A percentile compares a stretch with the other conserved stretches of the same genome.
Evolutionary conservation across 2,888 invertebrate genomes (phyloP).

Genomic region (Diabrotica balteata): DNA sequence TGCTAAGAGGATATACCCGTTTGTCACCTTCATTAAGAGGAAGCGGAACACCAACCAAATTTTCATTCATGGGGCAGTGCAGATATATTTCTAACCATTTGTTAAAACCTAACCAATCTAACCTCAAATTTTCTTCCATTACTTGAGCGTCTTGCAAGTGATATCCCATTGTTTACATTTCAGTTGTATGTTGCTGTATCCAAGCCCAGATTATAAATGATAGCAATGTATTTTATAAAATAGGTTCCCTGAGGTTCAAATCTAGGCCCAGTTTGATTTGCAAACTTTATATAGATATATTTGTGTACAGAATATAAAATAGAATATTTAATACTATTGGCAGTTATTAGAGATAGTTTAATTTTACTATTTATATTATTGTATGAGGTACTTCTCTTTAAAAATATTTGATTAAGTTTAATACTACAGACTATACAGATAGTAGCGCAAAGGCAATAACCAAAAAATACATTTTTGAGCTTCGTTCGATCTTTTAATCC

Average conservation of each 20-base stretch:
- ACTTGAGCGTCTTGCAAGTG: conserved; percentile 5
- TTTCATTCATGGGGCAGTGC: conserved; percentile 50
- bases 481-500: no score
- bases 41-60: conserved; percentile 49
- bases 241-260: conserved; percentile 41
- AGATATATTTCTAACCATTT: conserved; percentile 47
- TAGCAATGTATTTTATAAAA: conserved; percentile 33
- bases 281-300: conserved; percentile 28
- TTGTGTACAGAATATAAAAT: conserved; percentile 29
- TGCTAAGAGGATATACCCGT: not conserved
- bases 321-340: conserved; percentile 33
- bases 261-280: conserved; percentile 39
- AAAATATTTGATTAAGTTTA: conserved; percentile 26
- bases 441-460: not conserved
- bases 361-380: conserved; percentile 12
- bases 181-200: conserved; percentile 24
- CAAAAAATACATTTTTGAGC: no score
- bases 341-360: conserved; percentile 25
- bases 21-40: conserved; percentile 40
- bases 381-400: conserved; percentile 23
- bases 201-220: conserved; percentile 39
- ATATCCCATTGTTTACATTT: conserved; percentile 9
- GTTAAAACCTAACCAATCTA: conserved; percentile 38
- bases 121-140: conserved; percentile 36
- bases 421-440: conserved; percentile 20